Evolutionary conservation across 2,888 invertebrate genomes (phyloP), one percentile per base, ranked within the genome.

Genomic region (Yponomeuta malinellus): DNA sequence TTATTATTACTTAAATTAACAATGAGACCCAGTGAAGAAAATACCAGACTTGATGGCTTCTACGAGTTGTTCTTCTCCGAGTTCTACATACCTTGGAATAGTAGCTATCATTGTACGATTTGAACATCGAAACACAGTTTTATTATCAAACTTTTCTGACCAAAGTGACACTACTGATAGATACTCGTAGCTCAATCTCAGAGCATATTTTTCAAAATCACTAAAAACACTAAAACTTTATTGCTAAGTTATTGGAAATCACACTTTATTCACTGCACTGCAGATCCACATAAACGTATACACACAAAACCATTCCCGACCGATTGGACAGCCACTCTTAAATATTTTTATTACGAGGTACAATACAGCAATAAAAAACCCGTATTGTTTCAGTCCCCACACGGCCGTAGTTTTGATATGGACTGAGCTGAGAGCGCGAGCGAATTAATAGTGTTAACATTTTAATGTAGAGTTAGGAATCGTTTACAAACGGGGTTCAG

Each of bases 71-170:
- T 12, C 15, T 15, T 52, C 12, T 12, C 6, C 12, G 2, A 52
- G 4, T 52, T 33, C 3, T 59, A 59, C 12, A 59, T 65, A 70
- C 70, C 70, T 70, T 70, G 6, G 64, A 43, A 29, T 65, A 48
- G 65, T 70, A 70, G 23, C 29, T 65, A 9, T 65, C 70, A 70
- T 70, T 70, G 65, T 70, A 70, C 3, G 70, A 70, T 48, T 65
- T 64, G 43, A 43, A 70, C 68, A 68, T 68, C 6, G 33, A 64
- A 64, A 10, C n/a, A 33, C 67, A 10, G 33, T 33, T 33, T 33
- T 33, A 33, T 33, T 2, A 33, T 33, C 33, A 33, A 33, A 33
- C 33, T 33, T 33, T 5, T 33, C 33, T 33, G 1, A 33, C 33
- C 33, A 33, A 33, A 33, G 31, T 29, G 29, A 65, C 33, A 64